phyloP scores from a whole-genome alignment of 2,888 invertebrate genomes.

The Troglohyphantes excavatus region DNA sequence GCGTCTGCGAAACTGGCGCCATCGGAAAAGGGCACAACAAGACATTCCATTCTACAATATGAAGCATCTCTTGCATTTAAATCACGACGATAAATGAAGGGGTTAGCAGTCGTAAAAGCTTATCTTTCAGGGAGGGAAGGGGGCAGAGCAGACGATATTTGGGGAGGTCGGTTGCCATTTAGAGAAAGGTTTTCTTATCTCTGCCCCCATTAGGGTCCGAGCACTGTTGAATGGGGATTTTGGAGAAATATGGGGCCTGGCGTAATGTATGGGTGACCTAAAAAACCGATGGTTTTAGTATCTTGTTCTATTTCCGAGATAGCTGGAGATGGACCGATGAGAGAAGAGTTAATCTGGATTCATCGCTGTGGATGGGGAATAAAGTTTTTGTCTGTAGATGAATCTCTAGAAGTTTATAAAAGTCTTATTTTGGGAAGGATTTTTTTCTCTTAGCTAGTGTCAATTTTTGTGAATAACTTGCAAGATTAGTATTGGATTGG shows the following conservation, averaged over 20 bases:
- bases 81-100: conserved; percentile 73
- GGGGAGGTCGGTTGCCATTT: conserved; percentile 23
- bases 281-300: conserved; percentile 18
- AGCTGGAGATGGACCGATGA: background rate
- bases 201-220: conserved; percentile 47
- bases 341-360: background rate
- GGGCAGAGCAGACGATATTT: conserved; percentile 1
- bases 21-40: conserved; percentile 52
- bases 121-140: conserved; percentile 37
- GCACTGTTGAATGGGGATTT: conserved; percentile 10
- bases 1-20: conserved; percentile 59
- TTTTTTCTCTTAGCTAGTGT: too few species aligned
- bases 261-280: conserved; percentile 34
- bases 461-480: too few species aligned
- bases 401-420: too few species aligned
- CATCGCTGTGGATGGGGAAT: conserved; percentile 10
- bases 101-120: conserved; percentile 74
- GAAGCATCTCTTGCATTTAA: conserved; percentile 67
- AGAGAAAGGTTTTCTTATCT: conserved; percentile 58
- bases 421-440: too few species aligned
- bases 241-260: conserved; percentile 18
- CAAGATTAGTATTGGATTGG: too few species aligned
- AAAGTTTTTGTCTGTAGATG: too few species aligned
- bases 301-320: conserved; percentile 6
- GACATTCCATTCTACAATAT: background rate